Base-by-base conservation (phyloP, 2,888 invertebrate genomes). In the Melieria crassipennis region DNA sequence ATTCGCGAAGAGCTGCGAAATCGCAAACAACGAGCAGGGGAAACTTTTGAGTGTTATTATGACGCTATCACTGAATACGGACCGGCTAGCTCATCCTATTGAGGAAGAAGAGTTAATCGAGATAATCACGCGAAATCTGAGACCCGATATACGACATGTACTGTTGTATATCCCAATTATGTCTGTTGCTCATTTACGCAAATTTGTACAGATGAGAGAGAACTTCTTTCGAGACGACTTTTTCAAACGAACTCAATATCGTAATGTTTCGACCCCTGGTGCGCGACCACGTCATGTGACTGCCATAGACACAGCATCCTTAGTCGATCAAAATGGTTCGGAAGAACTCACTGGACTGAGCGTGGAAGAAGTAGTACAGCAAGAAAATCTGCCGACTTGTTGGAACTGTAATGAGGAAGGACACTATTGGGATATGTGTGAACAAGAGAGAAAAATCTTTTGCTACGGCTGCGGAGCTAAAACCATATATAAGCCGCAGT, bases 381-480 rank as follows among this genome's bases (percentile, higher is more conserved):
- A 7, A 9, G 45, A 57, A 42, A 65, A 13, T 45, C 11, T 46
- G 45, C 9, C n/a, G 1, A 65, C 30, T 48, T 71, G 73, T 48
- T 71, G 73, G 70, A 73, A 70, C 45, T 73, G 73, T 9, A 65
- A 73, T 30, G 30, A 30, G 30, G 30, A 30, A 7, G 70, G 70
- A 11, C 70, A 70, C 52, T 50, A 57, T 9, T 67, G 61, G 65
- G 55, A 71, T 1, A 69, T 60, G 45, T 73, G 73, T 16, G 16
- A 65, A 0, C 4, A 65, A 4, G 67, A 73, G 0, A 46, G 69
- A 11, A 60, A 10, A 42, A 56, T 69, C 43, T 73, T 71, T 16
- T 73, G 73, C 30, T 74, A 71, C n/a, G 71, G 73, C n/a, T 73
- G 73, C 61, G 70, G 70, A 7, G 48, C 11, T 30, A 30, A 30